Evolutionary conservation across 2,797 vertebrate genomes (phyloP).

Genomic region (Sphenopsis melanotis): DNA sequence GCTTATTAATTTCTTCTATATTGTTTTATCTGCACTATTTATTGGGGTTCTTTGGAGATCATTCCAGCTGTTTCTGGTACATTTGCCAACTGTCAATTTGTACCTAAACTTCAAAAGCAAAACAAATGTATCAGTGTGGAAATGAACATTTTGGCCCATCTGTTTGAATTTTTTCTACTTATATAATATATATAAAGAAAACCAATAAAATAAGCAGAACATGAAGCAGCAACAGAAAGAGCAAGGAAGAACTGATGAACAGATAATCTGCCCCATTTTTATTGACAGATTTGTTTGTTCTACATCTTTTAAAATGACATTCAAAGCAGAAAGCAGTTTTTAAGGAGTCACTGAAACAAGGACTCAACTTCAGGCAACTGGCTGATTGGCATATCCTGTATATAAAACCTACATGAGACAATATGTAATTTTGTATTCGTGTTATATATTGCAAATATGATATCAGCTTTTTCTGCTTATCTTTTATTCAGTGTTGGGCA

Average conservation of each 20-base stretch:
- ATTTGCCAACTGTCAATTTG: neutral
- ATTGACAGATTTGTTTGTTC: neutral
- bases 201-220: neutral
- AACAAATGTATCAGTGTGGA: neutral
- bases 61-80: neutral
- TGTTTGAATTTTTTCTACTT: neutral
- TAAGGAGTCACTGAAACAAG: neutral
- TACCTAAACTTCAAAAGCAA: neutral
- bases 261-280: neutral
- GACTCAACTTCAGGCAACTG: neutral
- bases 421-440: neutral
- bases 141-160: neutral
- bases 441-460: neutral
- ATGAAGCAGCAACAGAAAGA: neutral
- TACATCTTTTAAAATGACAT: neutral
- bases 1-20: neutral
- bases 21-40: neutral
- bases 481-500: neutral
- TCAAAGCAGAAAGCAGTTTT: neutral
- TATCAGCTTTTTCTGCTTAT: neutral
- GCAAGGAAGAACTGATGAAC: neutral
- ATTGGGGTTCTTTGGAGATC: neutral
- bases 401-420: neutral
- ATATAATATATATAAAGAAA: neutral
- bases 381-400: neutral